Evolutionary conservation across 2,113 vertebrate species (phyloP), one percentile per base, ranked within the genome.

Genomic region (Megaceryle maxima): DNA sequence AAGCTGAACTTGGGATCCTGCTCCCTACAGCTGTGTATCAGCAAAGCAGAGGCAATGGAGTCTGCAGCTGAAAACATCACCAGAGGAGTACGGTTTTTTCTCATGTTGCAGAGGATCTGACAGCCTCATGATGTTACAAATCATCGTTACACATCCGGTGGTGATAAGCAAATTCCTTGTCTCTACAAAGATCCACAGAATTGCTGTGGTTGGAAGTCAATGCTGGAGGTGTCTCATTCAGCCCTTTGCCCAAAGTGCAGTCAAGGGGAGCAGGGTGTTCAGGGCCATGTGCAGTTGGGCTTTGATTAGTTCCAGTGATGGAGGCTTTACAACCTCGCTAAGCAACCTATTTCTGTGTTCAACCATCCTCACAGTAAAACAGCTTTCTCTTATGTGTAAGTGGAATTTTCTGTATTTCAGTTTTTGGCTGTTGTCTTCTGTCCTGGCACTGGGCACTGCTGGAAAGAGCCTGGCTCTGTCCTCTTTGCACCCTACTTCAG

Each of bases 21-120:
- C 10, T 2, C 13, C 22, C 16, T 3, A 6, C 39, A 37, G 64
- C n/a, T 12, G 5, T 0, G 16, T 11, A 20, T 33, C 11, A 2
- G 48, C 66, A 69, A 80, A 78, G 68, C 43, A 39, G 64, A 8
- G 43, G 44, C 48, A 25, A 25, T 6, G 19, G 46, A 56, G 19
- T 7, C 33, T 29, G 46, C 41, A 55, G 46, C 63, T 88, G 63
- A 33, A 41, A 62, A 48, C 51, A 18, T 16, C 43, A 10, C 33
- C 16, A 25, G 60, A 37, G 21, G 48, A 37, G 5, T 11, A 19
- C 10, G 21, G 33, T 21, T 29, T 60, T 56, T 75, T 56, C 18
- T n/a, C 14, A 6, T 3, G 5, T 14, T 1, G 5, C 22, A 43
- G 72, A 26, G 11, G 21, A 75, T 41, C 87, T 43, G 51, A 48